Base-by-base conservation (phyloP, 1,140 invertebrate species). In the Leptestheria dahalacensis region DNA sequence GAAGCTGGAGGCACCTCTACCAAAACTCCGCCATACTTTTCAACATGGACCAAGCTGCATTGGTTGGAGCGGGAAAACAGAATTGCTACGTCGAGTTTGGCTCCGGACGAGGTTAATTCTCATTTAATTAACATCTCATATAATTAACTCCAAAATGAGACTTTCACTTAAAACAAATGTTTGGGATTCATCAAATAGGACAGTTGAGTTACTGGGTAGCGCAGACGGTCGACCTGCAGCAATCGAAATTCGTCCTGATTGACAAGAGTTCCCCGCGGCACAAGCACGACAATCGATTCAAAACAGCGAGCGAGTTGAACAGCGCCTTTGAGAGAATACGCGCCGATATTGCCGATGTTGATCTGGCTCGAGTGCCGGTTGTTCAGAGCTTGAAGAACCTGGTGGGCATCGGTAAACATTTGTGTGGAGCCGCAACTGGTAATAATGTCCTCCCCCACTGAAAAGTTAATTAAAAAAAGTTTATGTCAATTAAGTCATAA, bases 341-440 rank as follows among this genome's bases (percentile, higher is more conserved):
- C 20, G 83, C 81, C 0, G 85, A 88, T 66, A 84, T 89, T 61
- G 78, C 78, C 2, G 81, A 88, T 71, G 70, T 91, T 9, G 71
- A 78, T 63, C 70, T 91, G 49, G 74, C 73, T n/a, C 70, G 73
- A 23, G 69, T 86, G 33, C 68, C 76, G 2, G 71, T 73, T 50
- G 69, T 85, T 26, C 64, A 70, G 41, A 63, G 71, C 29, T 72
- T 68, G 29, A 48, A 69, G 15, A 64, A 68, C 47, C 75, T 83
- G 49, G 82, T 91, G 48, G 87, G 79, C 1, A 70, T 89, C 26
- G 84, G 86, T 0, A 93, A 93, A 73, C 89, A 93, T 73, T 74
- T 93, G 18, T 93, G 88, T 70, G 88, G 89, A 1, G 79, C 74
- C 20, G 88, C 87, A 29, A 89, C 87, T 63, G 85, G 84, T 85